phyloP scores from a whole-genome alignment of 1,140 invertebrate genomes.

The Catajapyx aquilonaris region DNA sequence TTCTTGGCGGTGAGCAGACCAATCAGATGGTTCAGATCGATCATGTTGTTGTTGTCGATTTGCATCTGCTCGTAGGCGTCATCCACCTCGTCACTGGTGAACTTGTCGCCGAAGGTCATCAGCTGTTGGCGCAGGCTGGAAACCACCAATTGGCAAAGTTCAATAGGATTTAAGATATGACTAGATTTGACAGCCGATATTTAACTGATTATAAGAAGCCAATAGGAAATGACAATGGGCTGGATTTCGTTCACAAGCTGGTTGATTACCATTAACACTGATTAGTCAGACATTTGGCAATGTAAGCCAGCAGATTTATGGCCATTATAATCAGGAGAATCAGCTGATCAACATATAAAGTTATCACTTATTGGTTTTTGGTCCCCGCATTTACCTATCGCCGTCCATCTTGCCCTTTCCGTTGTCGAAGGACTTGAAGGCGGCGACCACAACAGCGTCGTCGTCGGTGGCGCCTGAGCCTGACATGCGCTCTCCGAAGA shows the following conservation, averaged over 20 bases:
- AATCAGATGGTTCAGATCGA: slow-evolving; percentile 76
- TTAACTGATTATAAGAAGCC: no score
- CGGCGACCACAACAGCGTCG: slow-evolving; percentile 80
- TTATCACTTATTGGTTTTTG: slow-evolving; percentile 6
- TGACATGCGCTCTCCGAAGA: slow-evolving; percentile 76
- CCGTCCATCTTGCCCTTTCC: slow-evolving; percentile 61
- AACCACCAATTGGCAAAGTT: no score
- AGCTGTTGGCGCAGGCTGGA: slow-evolving; percentile 74
- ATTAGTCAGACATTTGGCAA: no score
- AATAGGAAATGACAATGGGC: no score
- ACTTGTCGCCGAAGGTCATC: slow-evolving; percentile 93
- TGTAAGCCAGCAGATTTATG: no score
- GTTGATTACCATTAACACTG: no score
- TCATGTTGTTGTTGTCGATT: slow-evolving; percentile 76
- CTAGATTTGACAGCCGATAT: no score
- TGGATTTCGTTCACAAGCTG: no score
- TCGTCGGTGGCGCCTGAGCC: slow-evolving; percentile 61
- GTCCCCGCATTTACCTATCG: slow-evolving; percentile 34
- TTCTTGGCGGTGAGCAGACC: slow-evolving; percentile 62
- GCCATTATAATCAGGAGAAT: no score
- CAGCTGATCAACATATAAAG: slow-evolving; percentile 1
- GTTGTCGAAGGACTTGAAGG: slow-evolving; percentile 89
- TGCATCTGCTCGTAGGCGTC: slow-evolving; percentile 90
- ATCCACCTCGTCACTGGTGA: slow-evolving; percentile 75
- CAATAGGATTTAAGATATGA: no score